Conservation (phyloP, 2,888 invertebrate genomes). For the Heliothis peltigera region DNA sequence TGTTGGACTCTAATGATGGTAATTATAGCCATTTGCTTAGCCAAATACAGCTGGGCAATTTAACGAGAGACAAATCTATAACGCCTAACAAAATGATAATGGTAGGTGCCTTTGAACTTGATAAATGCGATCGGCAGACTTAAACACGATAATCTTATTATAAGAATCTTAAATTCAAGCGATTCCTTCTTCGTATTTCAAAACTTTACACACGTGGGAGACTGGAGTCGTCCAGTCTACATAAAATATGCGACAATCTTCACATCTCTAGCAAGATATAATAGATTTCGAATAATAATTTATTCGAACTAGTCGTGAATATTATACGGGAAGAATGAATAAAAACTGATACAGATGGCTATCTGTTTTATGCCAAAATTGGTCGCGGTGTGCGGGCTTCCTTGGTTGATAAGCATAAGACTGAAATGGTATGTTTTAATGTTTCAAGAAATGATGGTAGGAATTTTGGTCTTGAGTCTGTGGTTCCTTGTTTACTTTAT, state of each 20-base stretch:
- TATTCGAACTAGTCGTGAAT: constrained; percentile 77
- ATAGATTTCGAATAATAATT: constrained; percentile 76
- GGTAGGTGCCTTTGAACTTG: constrained; percentile 4
- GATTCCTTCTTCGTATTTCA: constrained; percentile 34
- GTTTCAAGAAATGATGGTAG: constrained; percentile 23
- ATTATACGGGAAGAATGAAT: constrained; percentile 76
- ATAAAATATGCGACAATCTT: constrained; percentile 76
- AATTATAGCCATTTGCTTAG: background rate
- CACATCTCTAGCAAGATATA: constrained; percentile 73
- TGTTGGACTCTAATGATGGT: background rate
- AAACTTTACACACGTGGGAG: constrained; percentile 63
- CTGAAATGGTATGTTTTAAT: constrained; percentile 50
- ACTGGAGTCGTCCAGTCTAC: constrained; percentile 56
- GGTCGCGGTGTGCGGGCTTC: constrained; percentile 66
- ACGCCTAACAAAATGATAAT: background rate
- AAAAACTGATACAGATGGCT: constrained; percentile 78
- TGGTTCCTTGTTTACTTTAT: background rate
- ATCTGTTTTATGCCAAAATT: constrained; percentile 73
- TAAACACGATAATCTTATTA: constrained; percentile 16
- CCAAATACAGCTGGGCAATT: background rate
- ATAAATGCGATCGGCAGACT: constrained; percentile 4
- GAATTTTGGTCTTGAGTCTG: constrained; percentile 6
- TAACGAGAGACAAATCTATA: background rate
- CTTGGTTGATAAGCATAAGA: constrained; percentile 64
- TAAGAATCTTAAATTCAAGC: constrained; percentile 16